These are phyloP conservation scores for Liasis olivaceus DNA, from an alignment of 2,797 vertebrate genomes.

Conservation along the genomic window DNA sequence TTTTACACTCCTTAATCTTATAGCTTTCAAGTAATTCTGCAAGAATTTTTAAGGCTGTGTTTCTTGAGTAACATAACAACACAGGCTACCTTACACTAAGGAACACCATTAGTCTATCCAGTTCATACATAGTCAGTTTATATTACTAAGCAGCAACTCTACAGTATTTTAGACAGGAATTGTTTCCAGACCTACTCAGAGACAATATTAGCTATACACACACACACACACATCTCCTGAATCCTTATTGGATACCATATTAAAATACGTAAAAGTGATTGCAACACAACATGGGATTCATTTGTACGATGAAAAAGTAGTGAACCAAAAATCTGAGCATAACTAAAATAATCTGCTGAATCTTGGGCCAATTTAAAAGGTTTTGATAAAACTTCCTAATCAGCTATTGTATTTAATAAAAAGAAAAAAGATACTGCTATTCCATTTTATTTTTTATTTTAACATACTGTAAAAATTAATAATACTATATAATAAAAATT, in stretches of 20 bases:
- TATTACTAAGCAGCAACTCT: background rate
- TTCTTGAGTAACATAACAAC: background rate
- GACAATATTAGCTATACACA: background rate
- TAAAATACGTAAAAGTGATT: background rate
- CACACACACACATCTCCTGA: background rate
- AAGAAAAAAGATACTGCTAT: slow-evolving; percentile 62
- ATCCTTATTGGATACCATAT: background rate
- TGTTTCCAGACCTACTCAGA: background rate
- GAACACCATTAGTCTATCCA: background rate
- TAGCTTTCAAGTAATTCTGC: background rate
- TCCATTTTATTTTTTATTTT: slow-evolving; percentile 65
- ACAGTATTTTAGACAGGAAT: background rate
- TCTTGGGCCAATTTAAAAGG: background rate
- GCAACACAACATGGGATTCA: background rate
- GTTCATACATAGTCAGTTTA: background rate
- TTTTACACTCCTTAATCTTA: background rate
- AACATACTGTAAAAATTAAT: slow-evolving; percentile 39
- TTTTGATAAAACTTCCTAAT: slow-evolving; percentile 35
- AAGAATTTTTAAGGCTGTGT: background rate
- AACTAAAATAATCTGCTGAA: background rate
- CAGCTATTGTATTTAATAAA: slow-evolving; percentile 35
- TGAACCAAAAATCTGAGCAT: background rate
- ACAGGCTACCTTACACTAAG: background rate
- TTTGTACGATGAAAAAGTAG: background rate
- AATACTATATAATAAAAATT: slow-evolving; percentile 48